phyloP scores from a whole-genome alignment of 23 tunicate species.

The Phallusia fumigata region DNA sequence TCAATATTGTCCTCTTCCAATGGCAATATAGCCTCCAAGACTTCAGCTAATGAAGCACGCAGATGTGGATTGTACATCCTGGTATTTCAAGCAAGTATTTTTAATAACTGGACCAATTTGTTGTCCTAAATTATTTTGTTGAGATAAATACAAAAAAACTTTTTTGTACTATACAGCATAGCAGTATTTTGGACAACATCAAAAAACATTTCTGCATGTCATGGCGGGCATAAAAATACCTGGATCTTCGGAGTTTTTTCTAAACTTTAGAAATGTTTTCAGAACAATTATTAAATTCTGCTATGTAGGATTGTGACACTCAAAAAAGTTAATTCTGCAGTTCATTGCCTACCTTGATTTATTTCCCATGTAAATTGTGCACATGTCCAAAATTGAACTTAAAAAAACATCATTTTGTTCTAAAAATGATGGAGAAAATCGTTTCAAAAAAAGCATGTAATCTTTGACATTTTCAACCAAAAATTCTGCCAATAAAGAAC shows the following conservation, averaged over 20 bases:
- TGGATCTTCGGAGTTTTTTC: too few relatives aligned
- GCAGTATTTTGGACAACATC: background rate
- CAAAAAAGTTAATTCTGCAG: too few relatives aligned
- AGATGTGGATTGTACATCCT: conserved; percentile 72
- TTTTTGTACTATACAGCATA: too few relatives aligned
- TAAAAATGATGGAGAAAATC: conserved; percentile 28
- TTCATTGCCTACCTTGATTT: conserved; percentile 29
- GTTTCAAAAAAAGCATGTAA: conserved; percentile 39
- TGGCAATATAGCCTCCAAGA: conserved; percentile 49
- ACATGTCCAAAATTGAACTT: conserved; percentile 19
- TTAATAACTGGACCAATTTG: too few relatives aligned
- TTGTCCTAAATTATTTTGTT: too few relatives aligned
- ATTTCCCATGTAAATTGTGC: conserved; percentile 68
- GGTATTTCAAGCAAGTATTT: background rate
- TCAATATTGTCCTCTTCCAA: background rate
- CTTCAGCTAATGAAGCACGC: conserved; percentile 67
- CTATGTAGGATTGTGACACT: too few relatives aligned
- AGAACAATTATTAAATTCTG: too few relatives aligned
- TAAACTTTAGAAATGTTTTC: too few relatives aligned
- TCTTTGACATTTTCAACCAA: conserved; percentile 57
- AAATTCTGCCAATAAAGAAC: conserved; percentile 27
- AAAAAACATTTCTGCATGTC: background rate
- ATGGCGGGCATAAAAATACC: background rate
- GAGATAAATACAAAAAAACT: too few relatives aligned
- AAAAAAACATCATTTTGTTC: conserved; percentile 16